Base-by-base conservation (phyloP, 1,140 invertebrate species). In the Pteromalus puparum region DNA sequence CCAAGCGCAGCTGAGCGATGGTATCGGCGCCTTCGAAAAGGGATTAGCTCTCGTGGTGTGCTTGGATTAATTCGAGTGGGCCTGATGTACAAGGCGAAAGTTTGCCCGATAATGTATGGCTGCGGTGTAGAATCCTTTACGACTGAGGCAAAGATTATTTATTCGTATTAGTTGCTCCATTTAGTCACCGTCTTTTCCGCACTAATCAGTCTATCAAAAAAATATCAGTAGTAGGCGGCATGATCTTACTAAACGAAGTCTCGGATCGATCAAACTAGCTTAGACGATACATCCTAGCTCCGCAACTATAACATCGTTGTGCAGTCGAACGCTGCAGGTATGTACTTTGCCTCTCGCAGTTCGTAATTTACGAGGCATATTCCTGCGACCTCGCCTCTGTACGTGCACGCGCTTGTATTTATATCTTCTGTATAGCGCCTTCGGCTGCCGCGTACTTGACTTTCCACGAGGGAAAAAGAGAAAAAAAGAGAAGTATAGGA, bases 321-420 rank as follows among this genome's bases (percentile, higher is more conserved):
- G 15, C 48, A 18, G 48, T 21, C 18, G 30, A 34, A 34, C n/a
- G 48, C 48, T n/a, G 53, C 7, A 61, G 53, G 18, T 61, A 61
- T 53, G 48, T 61, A 61, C 53, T 61, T 61, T n/a, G 53, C 53
- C 53, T 21, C 53, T 79, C 21, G 30, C 9, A n/a, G 53, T 26
- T 65, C 21, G 38, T 80, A 80, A 80, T 67, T 80, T 80, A 80
- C 78, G 78, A 80, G 61, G 34, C 48, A 30, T 48, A 48, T 76
- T 76, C 42, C 9, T 26, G 74, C 72, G 72, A 48, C 74, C 21
- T 48, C 42, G 21, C 42, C 34, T 21, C n/a, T 10, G 74, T 46
- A 24, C 42, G 53, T 9, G 6, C 1, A 61, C 2, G 53, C 38
- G 38, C 38, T 42, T n/a, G 18, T 7, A 61, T 61, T 21, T n/a